Percentiles rank a stretch among this genome's conserved stretches.
Evolutionary conservation across 2,888 invertebrate genomes (phyloP).

Genomic region (Aspidapion aeneum): DNA sequence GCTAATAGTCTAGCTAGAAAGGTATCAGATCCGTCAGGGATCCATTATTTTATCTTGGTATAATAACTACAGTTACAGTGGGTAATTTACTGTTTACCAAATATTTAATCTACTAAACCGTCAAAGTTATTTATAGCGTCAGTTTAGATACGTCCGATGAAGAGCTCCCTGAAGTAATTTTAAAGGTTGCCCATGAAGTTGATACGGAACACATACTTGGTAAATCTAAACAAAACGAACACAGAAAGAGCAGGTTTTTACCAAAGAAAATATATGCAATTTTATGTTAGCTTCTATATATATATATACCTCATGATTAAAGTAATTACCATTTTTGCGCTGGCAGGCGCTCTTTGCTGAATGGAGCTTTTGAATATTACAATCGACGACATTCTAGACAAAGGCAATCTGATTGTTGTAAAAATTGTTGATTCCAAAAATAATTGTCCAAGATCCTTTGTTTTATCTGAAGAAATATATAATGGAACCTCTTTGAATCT

Average conservation of each 20-base stretch:
- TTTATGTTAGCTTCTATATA: background rate
- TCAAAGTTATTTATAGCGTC: no score
- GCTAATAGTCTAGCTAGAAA: no score
- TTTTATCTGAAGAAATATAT: slow-evolving; percentile 5
- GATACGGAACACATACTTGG: no score
- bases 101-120: no score
- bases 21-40: no score
- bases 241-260: background rate
- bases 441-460: slow-evolving; percentile 1
- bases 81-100: no score
- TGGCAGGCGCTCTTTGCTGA: background rate
- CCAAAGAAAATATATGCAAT: background rate
- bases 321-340: slow-evolving; percentile 5
- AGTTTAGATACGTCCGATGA: background rate
- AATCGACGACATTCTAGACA: slow-evolving; percentile 3
- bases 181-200: no score
- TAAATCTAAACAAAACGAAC: no score
- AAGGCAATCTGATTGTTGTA: background rate
- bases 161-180: background rate
- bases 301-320: slow-evolving; percentile 6
- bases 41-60: no score
- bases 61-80: no score
- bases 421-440: slow-evolving; percentile 6
- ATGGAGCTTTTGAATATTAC: slow-evolving; percentile 2
- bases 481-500: background rate